Evolutionary conservation across 35 echinoderm and acorn worm genomes (phyloP).

Genomic region (Ptychodera flava): DNA sequence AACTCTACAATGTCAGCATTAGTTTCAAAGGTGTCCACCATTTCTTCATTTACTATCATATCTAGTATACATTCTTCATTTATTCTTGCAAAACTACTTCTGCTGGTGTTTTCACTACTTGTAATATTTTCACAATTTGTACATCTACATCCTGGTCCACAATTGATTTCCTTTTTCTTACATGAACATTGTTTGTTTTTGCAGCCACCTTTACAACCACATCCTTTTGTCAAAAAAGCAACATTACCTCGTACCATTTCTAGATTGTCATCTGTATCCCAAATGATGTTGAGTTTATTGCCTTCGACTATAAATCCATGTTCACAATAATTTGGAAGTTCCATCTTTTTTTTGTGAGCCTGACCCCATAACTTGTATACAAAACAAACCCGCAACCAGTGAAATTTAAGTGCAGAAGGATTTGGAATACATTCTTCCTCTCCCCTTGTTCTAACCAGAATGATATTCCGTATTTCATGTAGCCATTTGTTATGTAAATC

Average conservation of each 20-base stretch:
- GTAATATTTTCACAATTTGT: neutral
- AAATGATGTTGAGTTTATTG: neutral
- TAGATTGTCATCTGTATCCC: neutral
- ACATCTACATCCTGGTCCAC: neutral
- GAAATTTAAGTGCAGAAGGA: neutral
- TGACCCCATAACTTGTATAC: neutral
- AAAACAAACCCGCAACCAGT: neutral
- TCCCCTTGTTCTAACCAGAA: no score
- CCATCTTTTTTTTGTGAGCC: neutral
- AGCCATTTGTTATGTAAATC: no score
- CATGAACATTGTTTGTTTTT: constrained; percentile 2
- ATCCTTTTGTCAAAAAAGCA: neutral
- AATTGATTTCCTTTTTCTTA: neutral
- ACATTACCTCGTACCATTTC: neutral
- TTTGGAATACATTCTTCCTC: neutral
- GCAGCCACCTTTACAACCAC: neutral
- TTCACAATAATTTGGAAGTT: neutral
- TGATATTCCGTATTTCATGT: no score
- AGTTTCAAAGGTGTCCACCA: neutral
- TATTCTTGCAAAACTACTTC: no score
- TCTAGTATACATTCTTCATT: neutral
- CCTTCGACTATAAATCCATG: neutral
- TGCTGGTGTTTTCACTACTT: neutral
- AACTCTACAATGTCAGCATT: neutral
- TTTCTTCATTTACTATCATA: neutral